Evolutionary conservation across 2,113 vertebrate species (phyloP).

Genomic region (Python bivittatus): DNA sequence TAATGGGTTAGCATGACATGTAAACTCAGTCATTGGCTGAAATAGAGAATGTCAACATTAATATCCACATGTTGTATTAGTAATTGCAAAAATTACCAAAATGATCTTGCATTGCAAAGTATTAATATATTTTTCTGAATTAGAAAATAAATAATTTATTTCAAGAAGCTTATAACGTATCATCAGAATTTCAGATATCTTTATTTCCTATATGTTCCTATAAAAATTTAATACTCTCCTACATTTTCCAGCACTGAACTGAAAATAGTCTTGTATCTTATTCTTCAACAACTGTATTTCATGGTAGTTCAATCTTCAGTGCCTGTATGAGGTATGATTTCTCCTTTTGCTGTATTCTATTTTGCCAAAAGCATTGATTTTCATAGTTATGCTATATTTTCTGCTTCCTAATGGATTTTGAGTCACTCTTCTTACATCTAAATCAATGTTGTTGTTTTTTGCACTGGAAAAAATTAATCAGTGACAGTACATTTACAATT

Average conservation of each 20-base stretch:
- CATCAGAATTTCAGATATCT: slow-evolving; percentile 37
- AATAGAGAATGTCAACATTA: not conserved
- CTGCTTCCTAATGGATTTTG: slow-evolving; percentile 57
- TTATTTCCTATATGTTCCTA: slow-evolving; percentile 40
- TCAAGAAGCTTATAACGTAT: slow-evolving; percentile 11
- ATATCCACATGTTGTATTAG: not conserved
- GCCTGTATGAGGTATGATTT: slow-evolving; percentile 42
- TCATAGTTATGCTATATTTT: slow-evolving; percentile 58
- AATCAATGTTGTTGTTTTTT: slow-evolving; percentile 64
- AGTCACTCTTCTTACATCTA: slow-evolving; percentile 27
- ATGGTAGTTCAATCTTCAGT: slow-evolving; percentile 38
- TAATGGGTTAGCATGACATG: not conserved
- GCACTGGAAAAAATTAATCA: slow-evolving; percentile 49
- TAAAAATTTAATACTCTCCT: slow-evolving; percentile 42
- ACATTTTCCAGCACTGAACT: slow-evolving; percentile 15
- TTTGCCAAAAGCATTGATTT: slow-evolving; percentile 63
- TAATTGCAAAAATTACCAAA: not conserved
- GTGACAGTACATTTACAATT: slow-evolving; percentile 47
- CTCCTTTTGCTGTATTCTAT: slow-evolving; percentile 32
- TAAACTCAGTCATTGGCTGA: not conserved
- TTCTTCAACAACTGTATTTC: slow-evolving; percentile 34
- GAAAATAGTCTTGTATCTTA: slow-evolving; percentile 35
- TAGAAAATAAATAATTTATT: not conserved
- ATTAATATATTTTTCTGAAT: not conserved
- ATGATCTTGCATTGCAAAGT: not conserved